Evolutionary conservation across 2,888 invertebrate species (phyloP).

Genomic region (Ennomos quercinarius): DNA sequence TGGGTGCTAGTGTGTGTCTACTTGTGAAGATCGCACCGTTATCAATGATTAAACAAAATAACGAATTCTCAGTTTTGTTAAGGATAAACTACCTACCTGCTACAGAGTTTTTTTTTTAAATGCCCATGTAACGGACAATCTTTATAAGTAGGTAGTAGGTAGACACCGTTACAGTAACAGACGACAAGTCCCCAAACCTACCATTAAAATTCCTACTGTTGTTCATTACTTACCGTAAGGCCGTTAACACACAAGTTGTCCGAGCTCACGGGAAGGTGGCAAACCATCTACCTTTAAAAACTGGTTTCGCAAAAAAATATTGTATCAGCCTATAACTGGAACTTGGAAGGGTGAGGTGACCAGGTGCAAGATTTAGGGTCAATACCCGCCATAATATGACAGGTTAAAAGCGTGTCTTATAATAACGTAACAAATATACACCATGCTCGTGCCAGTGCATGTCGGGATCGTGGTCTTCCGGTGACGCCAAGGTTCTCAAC

Average conservation of each 20-base stretch:
- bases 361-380: conserved; percentile 62
- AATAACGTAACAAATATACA: not conserved
- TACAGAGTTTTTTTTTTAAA: conserved; percentile 20
- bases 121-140: conserved; percentile 11
- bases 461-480: conserved; percentile 12
- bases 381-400: conserved; percentile 54
- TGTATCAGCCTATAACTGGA: conserved; percentile 1
- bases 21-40: conserved; percentile 26
- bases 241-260: conserved; percentile 4
- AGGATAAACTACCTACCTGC: conserved; percentile 41
- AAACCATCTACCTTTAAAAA: conserved; percentile 57
- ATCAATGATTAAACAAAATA: conserved; percentile 34
- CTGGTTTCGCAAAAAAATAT: conserved; percentile 48
- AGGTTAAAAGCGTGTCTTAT: conserved; percentile 45
- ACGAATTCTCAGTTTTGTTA: conserved; percentile 8
- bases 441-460: not conserved
- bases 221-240: conserved; percentile 13
- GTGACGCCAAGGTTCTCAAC: conserved; percentile 50
- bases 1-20: no score
- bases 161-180: no score
- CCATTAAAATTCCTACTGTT: not conserved
- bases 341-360: conserved; percentile 43
- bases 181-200: no score
- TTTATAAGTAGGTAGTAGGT: not conserved
- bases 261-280: conserved; percentile 50